Percentiles rank a stretch among this genome's conserved stretches.
phyloP scores from a whole-genome alignment of 2,113 vertebrate genomes.

The Stercorarius parasiticus region DNA sequence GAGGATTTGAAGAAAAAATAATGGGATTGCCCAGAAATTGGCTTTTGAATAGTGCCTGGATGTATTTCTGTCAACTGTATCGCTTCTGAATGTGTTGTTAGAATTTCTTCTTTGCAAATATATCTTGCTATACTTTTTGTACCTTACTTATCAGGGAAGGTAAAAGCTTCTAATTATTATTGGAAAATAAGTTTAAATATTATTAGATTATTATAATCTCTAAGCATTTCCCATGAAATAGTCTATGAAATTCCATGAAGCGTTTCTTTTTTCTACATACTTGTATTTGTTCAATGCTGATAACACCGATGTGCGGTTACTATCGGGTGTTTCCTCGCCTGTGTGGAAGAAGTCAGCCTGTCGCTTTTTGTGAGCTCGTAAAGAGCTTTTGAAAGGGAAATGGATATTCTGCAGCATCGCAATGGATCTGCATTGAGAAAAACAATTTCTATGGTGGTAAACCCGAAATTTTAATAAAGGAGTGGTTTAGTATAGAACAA shows the following conservation, averaged over 20 bases:
- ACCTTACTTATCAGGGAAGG: neutral
- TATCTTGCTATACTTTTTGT: neutral
- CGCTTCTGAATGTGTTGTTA: neutral
- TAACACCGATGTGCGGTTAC: neutral
- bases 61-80: neutral
- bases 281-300: neutral
- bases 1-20: conserved; percentile 52
- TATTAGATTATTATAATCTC: neutral
- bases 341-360: neutral
- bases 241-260: neutral
- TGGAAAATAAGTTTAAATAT: neutral
- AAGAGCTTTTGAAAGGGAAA: neutral
- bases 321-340: neutral
- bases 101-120: neutral
- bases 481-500: neutral
- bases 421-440: accelerated
- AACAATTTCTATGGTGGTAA: neutral
- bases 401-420: neutral
- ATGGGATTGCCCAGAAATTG: neutral
- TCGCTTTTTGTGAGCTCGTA: neutral
- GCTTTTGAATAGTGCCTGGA: neutral
- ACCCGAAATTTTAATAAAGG: neutral
- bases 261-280: neutral
- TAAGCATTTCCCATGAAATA: neutral
- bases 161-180: neutral